A percentile compares a stretch with the other conserved stretches of the same genome.
Evolutionary conservation across 2,888 invertebrate genomes (phyloP).

Genomic region (Trichacis sp.): DNA sequence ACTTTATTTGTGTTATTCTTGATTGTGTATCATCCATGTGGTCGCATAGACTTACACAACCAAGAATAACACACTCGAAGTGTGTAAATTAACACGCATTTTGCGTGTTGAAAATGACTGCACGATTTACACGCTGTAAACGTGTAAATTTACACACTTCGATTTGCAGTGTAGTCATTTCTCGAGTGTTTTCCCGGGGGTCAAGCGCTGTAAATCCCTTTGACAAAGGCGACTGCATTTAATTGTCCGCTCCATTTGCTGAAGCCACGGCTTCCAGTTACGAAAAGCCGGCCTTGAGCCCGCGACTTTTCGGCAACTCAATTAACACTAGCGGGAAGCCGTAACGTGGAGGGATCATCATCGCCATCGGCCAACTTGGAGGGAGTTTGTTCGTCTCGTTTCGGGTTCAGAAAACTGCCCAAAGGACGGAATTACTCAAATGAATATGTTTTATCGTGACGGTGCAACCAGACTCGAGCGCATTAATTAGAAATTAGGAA

Average conservation of each 20-base stretch:
- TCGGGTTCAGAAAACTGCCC: neutral
- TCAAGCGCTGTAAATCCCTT: neutral
- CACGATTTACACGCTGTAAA: too few species aligned
- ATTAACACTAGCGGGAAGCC: constrained; percentile 19
- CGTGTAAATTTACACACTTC: too few species aligned
- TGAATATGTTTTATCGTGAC: neutral
- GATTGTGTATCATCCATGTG: too few species aligned
- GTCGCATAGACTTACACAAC: too few species aligned
- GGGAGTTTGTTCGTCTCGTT: neutral
- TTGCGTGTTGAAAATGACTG: too few species aligned
- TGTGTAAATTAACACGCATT: too few species aligned
- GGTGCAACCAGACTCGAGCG: neutral
- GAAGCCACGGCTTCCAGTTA: neutral
- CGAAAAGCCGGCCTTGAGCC: too few species aligned
- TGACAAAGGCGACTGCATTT: neutral
- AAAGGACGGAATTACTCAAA: neutral
- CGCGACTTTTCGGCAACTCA: constrained; percentile 21
- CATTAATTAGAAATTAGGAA: too few species aligned
- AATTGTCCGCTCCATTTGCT: constrained; percentile 2
- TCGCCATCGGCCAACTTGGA: neutral
- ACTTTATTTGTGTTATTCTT: too few species aligned
- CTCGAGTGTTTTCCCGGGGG: too few species aligned
- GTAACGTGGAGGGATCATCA: constrained; percentile 13
- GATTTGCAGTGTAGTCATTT: too few species aligned
- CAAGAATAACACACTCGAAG: too few species aligned